These are phyloP conservation scores for Leptocoma aspasia DNA, from an alignment of 2,113 vertebrate species.

Conservation along the genomic window DNA sequence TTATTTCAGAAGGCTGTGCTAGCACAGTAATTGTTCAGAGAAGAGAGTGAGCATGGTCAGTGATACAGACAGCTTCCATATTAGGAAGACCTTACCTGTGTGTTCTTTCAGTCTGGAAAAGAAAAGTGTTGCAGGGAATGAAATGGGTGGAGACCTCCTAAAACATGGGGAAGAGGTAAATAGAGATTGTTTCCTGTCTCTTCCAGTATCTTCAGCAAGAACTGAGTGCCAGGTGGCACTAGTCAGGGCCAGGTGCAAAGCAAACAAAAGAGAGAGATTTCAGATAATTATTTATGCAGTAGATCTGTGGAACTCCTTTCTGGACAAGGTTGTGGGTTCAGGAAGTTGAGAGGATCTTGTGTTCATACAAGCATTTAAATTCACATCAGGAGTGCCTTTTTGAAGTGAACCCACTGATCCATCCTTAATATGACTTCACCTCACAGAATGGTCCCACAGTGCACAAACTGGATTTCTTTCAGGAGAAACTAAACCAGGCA, in stretches of 20 bases:
- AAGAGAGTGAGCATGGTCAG: background rate
- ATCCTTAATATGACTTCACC: background rate
- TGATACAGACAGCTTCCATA: background rate
- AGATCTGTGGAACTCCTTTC: background rate
- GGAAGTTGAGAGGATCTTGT: background rate
- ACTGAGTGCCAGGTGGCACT: background rate
- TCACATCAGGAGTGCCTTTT: background rate
- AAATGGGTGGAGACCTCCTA: background rate
- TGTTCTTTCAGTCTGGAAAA: background rate
- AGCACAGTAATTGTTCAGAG: background rate
- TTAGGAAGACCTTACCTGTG: background rate
- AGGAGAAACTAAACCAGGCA: background rate
- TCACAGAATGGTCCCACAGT: background rate
- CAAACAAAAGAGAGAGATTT: background rate
- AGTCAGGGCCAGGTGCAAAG: background rate
- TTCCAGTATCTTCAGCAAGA: background rate
- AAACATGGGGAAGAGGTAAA: background rate
- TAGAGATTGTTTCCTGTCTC: background rate
- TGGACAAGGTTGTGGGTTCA: background rate
- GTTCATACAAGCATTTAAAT: background rate
- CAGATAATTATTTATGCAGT: background rate
- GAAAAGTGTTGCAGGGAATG: background rate
- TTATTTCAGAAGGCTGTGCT: background rate
- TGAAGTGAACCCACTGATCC: background rate
- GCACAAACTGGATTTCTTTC: background rate